Evolutionary conservation across 1,140 invertebrate genomes (phyloP).

Genomic region (Steinernema khuongi): DNA sequence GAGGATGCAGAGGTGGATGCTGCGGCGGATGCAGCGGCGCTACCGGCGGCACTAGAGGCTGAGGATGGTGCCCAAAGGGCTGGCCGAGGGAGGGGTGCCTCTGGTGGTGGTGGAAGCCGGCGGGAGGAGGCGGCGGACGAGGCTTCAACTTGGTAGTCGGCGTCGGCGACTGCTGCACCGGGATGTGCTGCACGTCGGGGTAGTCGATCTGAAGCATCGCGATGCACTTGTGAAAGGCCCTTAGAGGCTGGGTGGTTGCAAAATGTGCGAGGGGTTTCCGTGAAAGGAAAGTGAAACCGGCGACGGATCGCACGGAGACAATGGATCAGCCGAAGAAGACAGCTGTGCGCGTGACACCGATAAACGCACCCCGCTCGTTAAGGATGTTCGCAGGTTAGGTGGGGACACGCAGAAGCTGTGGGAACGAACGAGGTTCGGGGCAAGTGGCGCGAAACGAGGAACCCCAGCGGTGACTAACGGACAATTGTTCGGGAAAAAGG

Average conservation of each 20-base stretch:
- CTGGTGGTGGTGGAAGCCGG: background rate
- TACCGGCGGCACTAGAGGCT: background rate
- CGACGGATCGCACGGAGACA: background rate
- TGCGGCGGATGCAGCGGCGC: background rate
- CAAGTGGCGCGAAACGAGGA: background rate
- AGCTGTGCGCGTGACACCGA: background rate
- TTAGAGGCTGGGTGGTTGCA: background rate
- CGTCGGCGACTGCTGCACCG: background rate
- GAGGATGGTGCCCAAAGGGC: slow-evolving; percentile 4
- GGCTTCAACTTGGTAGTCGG: background rate
- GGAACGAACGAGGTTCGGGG: background rate
- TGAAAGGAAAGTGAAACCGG: background rate
- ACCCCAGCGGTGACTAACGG: background rate
- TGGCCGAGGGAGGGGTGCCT: background rate
- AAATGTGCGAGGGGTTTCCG: background rate
- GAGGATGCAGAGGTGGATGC: background rate
- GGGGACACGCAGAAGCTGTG: background rate
- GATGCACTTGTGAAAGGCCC: background rate
- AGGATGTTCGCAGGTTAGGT: background rate
- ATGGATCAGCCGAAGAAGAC: background rate
- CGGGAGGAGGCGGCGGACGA: background rate
- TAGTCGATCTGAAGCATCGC: slow-evolving; percentile 71
- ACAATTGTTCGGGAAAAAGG: background rate
- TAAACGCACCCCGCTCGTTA: background rate
- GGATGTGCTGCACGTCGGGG: slow-evolving; percentile 66